phyloP scores from a whole-genome alignment of 2,888 invertebrate genomes.

The Copidosoma aretas region DNA sequence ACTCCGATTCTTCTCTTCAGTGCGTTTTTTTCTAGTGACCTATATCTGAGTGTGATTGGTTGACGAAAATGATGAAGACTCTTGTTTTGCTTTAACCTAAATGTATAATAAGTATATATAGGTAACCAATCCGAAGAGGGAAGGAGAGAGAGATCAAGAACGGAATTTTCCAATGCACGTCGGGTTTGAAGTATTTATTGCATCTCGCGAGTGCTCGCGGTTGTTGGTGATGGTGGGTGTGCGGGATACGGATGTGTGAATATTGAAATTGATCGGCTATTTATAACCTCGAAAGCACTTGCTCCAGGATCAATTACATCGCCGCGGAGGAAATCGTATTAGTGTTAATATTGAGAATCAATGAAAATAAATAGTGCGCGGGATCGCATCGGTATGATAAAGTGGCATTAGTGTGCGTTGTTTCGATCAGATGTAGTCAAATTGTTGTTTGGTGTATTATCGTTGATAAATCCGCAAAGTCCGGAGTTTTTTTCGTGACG shows the following conservation, averaged over 20 bases:
- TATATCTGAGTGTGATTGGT: background rate
- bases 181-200: background rate
- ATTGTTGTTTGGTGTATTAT: conserved; percentile 12
- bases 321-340: conserved; percentile 20
- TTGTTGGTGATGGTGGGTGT: background rate
- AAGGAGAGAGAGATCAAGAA: background rate
- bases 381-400: too few relatives aligned
- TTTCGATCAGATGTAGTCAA: conserved; percentile 19
- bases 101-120: too few relatives aligned
- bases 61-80: too few relatives aligned
- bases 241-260: background rate
- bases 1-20: background rate
- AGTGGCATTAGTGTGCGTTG: conserved; percentile 12
- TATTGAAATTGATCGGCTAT: conserved; percentile 21
- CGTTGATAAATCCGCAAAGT: background rate
- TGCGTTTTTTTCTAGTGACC: background rate
- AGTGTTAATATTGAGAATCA: too few relatives aligned
- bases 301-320: conserved; percentile 24
- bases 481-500: background rate
- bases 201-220: background rate
- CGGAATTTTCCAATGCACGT: background rate
- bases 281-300: conserved; percentile 3
- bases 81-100: background rate
- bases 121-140: background rate
- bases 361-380: too few relatives aligned